Percentiles rank a stretch among this genome's conserved stretches.
These are phyloP conservation scores for Phaethon lepturus DNA, from an alignment of 2,113 vertebrate genomes.

Conservation along the genomic window DNA sequence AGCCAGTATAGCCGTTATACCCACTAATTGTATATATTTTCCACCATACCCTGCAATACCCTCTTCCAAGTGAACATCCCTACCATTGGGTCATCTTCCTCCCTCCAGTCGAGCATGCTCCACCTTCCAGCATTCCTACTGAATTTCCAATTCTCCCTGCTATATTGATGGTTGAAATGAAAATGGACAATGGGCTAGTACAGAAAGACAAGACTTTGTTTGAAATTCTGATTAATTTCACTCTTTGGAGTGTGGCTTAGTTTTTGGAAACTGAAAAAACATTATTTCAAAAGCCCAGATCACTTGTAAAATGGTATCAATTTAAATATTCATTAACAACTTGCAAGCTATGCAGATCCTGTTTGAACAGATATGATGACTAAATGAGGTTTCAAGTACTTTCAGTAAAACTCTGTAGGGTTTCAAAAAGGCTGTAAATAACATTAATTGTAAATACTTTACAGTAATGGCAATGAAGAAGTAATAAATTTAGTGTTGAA, in stretches of 20 bases:
- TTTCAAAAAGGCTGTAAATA: conserved; percentile 22
- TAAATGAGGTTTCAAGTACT: conserved; percentile 39
- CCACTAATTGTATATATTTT: background rate
- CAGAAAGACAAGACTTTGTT: background rate
- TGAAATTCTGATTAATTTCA: background rate
- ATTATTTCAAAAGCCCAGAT: background rate
- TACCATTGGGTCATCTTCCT: background rate
- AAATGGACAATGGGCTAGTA: background rate
- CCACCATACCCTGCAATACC: background rate
- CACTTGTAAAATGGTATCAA: background rate
- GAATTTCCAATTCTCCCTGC: background rate
- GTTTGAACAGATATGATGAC: conserved; percentile 13
- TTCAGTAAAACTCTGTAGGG: conserved; percentile 1
- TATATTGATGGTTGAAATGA: background rate
- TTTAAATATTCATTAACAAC: background rate
- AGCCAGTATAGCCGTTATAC: background rate
- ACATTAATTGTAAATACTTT: conserved; percentile 38
- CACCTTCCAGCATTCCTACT: background rate
- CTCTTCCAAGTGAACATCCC: background rate
- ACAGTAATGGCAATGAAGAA: conserved; percentile 8
- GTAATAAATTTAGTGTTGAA: background rate
- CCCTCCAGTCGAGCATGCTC: background rate
- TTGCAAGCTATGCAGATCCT: conserved; percentile 21
- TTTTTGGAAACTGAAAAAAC: background rate
- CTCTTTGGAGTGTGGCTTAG: background rate